Evolutionary conservation across 2,888 invertebrate genomes (phyloP).

Genomic region (Ornithoptera priamus): DNA sequence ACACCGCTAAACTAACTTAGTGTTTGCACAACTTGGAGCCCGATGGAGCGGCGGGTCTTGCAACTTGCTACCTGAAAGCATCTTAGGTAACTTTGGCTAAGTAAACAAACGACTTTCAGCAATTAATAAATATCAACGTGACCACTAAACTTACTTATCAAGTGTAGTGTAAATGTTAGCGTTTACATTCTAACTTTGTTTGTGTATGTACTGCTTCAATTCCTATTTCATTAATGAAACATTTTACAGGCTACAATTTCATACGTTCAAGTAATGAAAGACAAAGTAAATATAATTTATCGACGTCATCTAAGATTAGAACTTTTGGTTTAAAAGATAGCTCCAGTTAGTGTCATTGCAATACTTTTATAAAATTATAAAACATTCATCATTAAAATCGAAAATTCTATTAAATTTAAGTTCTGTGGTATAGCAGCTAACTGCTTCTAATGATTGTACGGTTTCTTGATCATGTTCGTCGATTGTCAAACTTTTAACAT

Average conservation of each 20-base stretch:
- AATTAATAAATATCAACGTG: constrained; percentile 30
- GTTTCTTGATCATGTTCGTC: too few species aligned
- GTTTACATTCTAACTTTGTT: constrained; percentile 14
- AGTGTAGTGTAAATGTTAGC: constrained; percentile 6
- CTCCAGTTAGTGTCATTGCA: too few species aligned
- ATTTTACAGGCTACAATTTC: not conserved
- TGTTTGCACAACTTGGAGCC: constrained; percentile 26
- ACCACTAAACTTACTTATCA: constrained; percentile 25
- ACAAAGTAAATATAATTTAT: not conserved
- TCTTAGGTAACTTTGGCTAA: constrained; percentile 28
- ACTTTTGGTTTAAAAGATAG: too few species aligned
- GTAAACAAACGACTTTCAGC: constrained; percentile 29
- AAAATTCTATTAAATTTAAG: too few species aligned
- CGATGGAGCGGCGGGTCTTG: constrained; percentile 22
- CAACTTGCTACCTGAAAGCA: constrained; percentile 29
- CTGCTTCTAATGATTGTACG: too few species aligned
- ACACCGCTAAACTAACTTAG: constrained; percentile 25
- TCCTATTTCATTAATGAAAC: constrained; percentile 1
- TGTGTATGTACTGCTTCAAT: constrained; percentile 4
- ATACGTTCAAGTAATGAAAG: not conserved
- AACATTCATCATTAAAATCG: too few species aligned
- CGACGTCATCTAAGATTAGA: too few species aligned
- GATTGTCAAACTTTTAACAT: too few species aligned
- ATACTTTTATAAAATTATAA: too few species aligned
- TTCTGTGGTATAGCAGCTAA: too few species aligned